phyloP scores from a whole-genome alignment of 2,797 vertebrate species.

The Limnodromus scolopaceus region DNA sequence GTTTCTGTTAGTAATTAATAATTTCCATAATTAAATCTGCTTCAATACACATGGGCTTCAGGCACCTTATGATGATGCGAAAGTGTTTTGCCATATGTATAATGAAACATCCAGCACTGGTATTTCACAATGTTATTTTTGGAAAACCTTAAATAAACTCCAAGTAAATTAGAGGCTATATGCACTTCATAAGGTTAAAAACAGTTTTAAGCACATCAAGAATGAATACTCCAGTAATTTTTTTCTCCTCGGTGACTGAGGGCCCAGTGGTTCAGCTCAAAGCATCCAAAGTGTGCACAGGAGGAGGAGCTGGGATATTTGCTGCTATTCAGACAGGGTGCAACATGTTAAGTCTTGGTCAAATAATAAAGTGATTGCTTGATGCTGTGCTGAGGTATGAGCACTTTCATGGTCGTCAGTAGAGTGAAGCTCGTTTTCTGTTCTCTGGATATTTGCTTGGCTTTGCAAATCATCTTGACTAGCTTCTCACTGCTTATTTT shows the following conservation, averaged over 20 bases:
- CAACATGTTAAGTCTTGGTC: background rate
- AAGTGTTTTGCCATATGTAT: background rate
- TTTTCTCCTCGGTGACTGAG: background rate
- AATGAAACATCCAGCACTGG: background rate
- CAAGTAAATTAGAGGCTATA: background rate
- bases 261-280: background rate
- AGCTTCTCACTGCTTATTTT: background rate
- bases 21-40: background rate
- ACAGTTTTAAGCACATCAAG: background rate
- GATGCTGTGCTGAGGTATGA: background rate
- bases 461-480: background rate
- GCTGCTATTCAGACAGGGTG: background rate
- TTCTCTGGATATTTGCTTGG: background rate
- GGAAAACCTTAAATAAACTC: slow-evolving; percentile 1
- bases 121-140: background rate
- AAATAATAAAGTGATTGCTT: background rate
- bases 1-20: background rate
- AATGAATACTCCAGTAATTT: background rate
- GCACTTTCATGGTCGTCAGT: background rate
- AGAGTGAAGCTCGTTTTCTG: background rate
- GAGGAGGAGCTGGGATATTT: background rate
- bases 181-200: background rate
- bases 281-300: background rate
- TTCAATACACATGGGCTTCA: background rate
- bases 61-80: background rate